A percentile compares a stretch with the other conserved stretches of the same genome.
Evolutionary conservation across 2,113 vertebrate species (phyloP).

Genomic region (Todiramphus saurophagus): DNA sequence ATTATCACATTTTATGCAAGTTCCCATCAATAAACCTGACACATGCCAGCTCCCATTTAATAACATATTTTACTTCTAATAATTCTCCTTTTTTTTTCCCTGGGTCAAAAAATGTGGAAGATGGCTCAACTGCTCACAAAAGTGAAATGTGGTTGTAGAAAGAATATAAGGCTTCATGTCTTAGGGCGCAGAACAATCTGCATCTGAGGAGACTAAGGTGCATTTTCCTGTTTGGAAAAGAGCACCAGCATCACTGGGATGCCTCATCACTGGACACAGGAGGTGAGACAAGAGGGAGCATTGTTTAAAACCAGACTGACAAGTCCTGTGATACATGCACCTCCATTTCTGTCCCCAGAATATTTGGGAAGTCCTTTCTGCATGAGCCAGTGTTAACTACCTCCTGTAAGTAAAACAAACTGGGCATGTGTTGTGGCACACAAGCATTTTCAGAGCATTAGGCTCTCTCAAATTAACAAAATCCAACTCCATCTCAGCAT

Average conservation of each 20-base stretch:
- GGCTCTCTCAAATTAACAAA: not conserved
- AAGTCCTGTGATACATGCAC: not conserved
- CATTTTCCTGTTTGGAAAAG: not conserved
- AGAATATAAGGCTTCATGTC: not conserved
- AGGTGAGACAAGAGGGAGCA: not conserved
- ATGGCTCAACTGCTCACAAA: not conserved
- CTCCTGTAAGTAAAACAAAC: not conserved
- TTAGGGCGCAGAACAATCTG: not conserved
- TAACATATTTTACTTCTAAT: conserved; percentile 61
- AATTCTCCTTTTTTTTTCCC: not conserved
- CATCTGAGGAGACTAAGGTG: not conserved
- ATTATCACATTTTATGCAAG: conserved; percentile 62
- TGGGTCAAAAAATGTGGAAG: conserved; percentile 17
- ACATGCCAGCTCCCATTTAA: conserved; percentile 63
- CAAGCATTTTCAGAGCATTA: not conserved
- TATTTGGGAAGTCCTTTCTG: not conserved
- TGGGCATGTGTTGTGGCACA: not conserved
- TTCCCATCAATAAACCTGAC: conserved; percentile 62
- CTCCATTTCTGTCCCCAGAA: not conserved
- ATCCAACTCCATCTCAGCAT: not conserved
- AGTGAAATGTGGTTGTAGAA: not conserved
- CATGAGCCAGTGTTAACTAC: not conserved
- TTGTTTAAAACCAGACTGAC: not conserved
- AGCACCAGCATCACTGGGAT: not conserved
- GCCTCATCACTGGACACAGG: not conserved